Evolutionary conservation across 2,797 vertebrate species (phyloP), one percentile per base, ranked within the genome.

Genomic region (Lepilemur ruficaudatus): DNA sequence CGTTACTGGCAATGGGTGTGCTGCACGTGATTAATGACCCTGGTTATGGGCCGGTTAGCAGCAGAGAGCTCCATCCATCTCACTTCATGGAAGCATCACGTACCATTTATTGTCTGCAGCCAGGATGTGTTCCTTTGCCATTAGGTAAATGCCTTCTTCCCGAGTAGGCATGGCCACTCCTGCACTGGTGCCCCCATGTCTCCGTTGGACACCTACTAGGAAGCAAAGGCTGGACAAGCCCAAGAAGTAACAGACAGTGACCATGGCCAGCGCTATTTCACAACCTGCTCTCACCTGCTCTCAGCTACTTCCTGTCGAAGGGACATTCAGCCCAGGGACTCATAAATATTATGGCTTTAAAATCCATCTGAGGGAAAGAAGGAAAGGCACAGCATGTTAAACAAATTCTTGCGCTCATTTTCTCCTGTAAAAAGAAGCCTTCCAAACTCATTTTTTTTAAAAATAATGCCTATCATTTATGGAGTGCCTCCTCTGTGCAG

Each of bases 21-120:
- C 91, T 55, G 8, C 9, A 1, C 43, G 93, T 98, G 98, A 98
- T 98, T 98, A 98, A 98, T 98, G 98, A 97, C 97, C 97, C 97
- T 97, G 87, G 98, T 98, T 98, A 98, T 93, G 46, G 98, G 97
- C 93, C 92, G 81, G 97, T 98, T 98, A 98, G 97, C 97, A 95
- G 91, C 59, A 1, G 97, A 98, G 98, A 96, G 97, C 97, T 98
- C 97, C 97, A 98, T 98, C 97, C 98, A 98, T 98, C 98, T 98
- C 98, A 98, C 98, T 98, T 98, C 98, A 59, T 91, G 97, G 97
- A 95, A 97, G 96, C 96, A 87, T 98, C 97, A 95, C 91, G 94
- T 30, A 73, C 96, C 82, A 17, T 76, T 95, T 89, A 89, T 97
- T 97, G 98, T 98, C 98, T 95, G 94, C 4, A 20, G 91, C 22